These are phyloP conservation scores for Crotophaga sulcirostris DNA, from an alignment of 2,113 vertebrate species.

Conservation along the genomic window DNA sequence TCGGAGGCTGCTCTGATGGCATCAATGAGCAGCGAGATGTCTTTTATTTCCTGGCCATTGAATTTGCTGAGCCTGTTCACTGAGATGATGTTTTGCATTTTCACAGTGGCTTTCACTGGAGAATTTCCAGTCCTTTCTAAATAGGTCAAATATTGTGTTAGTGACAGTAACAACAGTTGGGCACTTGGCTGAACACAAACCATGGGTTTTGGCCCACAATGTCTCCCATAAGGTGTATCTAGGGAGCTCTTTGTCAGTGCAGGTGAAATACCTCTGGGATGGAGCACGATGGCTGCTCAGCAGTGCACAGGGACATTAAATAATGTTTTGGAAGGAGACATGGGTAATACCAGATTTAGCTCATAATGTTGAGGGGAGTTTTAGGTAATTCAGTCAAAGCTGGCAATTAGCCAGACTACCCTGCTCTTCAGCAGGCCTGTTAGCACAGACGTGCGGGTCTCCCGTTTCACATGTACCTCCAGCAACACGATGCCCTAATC, in stretches of 20 bases:
- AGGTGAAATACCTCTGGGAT: background rate
- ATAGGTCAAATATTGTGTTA: background rate
- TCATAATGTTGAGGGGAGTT: background rate
- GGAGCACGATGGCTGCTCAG: background rate
- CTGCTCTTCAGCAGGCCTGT: background rate
- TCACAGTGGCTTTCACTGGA: background rate
- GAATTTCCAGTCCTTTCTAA: background rate
- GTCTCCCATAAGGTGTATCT: rapidly evolving
- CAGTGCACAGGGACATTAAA: background rate
- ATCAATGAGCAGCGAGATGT: rapidly evolving
- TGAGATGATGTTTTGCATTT: background rate
- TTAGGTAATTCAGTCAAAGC: background rate
- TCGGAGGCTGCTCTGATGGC: background rate
- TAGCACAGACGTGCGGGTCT: rapidly evolving
- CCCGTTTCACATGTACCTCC: background rate
- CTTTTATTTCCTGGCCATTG: background rate
- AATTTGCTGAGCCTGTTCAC: background rate
- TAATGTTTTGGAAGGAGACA: background rate
- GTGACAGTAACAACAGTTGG: rapidly evolving
- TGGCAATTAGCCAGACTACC: background rate
- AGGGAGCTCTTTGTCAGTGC: background rate
- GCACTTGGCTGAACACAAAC: background rate
- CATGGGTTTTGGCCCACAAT: background rate
- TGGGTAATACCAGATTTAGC: background rate
- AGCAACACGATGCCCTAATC: background rate